Evolutionary conservation across 2,797 vertebrate species (phyloP).

Genomic region (Philypnodon macrostomus): DNA sequence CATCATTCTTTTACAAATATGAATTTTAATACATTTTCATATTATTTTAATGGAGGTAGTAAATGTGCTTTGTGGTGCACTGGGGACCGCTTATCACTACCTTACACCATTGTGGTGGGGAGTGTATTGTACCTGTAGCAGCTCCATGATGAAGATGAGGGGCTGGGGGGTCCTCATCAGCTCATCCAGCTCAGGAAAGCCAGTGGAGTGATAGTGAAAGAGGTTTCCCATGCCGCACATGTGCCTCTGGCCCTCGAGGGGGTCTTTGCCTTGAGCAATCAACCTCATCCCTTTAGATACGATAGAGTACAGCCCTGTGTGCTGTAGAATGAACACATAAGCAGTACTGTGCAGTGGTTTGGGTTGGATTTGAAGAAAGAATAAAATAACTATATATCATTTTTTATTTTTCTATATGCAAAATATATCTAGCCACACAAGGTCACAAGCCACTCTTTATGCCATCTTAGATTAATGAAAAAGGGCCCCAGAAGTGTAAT

Average conservation of each 20-base stretch:
- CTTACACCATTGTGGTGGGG: too few relatives aligned
- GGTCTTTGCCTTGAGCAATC: constrained; percentile 84
- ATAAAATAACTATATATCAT: background rate
- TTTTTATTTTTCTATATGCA: background rate
- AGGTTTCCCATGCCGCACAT: constrained; percentile 90
- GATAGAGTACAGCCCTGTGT: constrained; percentile 86
- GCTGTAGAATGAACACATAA: constrained; percentile 68
- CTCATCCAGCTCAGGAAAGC: constrained; percentile 85
- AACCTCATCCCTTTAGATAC: constrained; percentile 85
- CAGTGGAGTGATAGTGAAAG: constrained; percentile 86
- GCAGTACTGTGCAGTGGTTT: background rate
- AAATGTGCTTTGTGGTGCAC: too few relatives aligned
- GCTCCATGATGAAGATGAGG: constrained; percentile 88
- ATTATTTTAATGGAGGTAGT: too few relatives aligned
- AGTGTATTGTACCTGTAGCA: constrained; percentile 76
- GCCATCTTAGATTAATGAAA: too few relatives aligned
- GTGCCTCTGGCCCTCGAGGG: constrained; percentile 85
- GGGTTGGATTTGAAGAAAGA: too few relatives aligned
- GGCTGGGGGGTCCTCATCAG: constrained; percentile 83
- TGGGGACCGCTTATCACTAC: too few relatives aligned
- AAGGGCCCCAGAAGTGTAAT: too few relatives aligned
- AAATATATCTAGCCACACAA: too few relatives aligned
- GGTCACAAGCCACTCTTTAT: too few relatives aligned
- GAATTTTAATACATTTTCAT: too few relatives aligned
- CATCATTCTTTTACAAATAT: too few relatives aligned